Conservation (phyloP, 2,113 vertebrate genomes). For the Tenebrosternarchus preto region DNA sequence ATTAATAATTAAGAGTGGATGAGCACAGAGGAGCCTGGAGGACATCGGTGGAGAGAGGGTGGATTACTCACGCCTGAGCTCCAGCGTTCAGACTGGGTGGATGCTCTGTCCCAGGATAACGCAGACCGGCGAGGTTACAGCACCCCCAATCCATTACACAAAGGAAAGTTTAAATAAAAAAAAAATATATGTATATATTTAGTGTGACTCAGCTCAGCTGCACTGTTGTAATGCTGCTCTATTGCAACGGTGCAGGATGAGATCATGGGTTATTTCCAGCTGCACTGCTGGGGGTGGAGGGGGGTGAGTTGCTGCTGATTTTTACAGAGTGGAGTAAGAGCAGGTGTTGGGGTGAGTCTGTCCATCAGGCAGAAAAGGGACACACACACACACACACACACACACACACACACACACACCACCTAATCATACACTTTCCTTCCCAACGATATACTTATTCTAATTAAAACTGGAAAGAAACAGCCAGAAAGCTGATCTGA, state of each 20-base stretch:
- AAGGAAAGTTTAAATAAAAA: constrained; percentile 10
- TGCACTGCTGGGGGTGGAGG: neutral
- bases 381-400: no score
- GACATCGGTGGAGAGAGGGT: neutral
- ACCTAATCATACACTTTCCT: no score
- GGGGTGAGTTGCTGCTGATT: neutral
- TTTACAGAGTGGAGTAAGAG: neutral
- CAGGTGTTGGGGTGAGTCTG: no score
- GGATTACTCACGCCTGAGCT: constrained; percentile 9
- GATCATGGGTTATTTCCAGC: constrained; percentile 14
- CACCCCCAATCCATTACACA: constrained; percentile 24
- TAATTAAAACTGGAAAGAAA: no score
- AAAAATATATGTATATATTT: neutral
- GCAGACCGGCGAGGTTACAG: constrained; percentile 7
- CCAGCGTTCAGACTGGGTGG: neutral
- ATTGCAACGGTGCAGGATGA: neutral
- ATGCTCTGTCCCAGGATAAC: neutral
- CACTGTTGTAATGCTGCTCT: neutral
- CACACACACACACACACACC: no score
- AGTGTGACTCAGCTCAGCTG: neutral
- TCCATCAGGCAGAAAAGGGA: no score
- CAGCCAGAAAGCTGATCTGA: no score
- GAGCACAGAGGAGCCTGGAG: neutral
- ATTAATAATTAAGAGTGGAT: constrained; percentile 29
- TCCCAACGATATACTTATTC: no score